A percentile compares a stretch with the other conserved stretches of the same genome.
These are phyloP conservation scores for Penaeus vannamei DNA, from an alignment of 1,140 invertebrate genomes.

Conservation along the genomic window DNA sequence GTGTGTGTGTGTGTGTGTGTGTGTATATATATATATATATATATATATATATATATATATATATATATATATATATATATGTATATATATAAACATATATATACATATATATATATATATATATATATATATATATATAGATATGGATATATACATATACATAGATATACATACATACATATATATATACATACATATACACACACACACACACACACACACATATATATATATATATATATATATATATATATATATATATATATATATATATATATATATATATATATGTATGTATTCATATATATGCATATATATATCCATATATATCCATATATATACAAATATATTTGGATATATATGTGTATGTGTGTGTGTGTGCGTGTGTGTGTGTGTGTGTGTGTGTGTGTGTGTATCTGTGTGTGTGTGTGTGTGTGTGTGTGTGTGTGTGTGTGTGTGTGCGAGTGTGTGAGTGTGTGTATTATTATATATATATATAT, in stretches of 20 bases:
- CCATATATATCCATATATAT: constrained; percentile 1
- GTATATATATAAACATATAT: background rate
- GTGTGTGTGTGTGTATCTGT: background rate
- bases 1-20: background rate
- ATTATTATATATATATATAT: too few relatives aligned
- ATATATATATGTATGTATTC: background rate
- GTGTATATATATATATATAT: constrained; percentile 15
- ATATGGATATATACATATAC: too few relatives aligned
- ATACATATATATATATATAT: constrained; percentile 13
- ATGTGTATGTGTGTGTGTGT: constrained; percentile 1
- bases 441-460: too few relatives aligned
- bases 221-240: too few relatives aligned
- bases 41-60: constrained; percentile 23
- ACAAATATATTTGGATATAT: background rate
- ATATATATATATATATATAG: constrained; percentile 28
- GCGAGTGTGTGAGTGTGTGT: too few relatives aligned
- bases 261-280: background rate
- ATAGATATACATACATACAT: too few relatives aligned
- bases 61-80: constrained; percentile 15
- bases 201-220: too few relatives aligned
- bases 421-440: background rate
- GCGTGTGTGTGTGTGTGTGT: constrained; percentile 26
- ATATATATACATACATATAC: constrained; percentile 16
- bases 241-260: too few relatives aligned
- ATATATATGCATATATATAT: background rate